These are phyloP conservation scores for Heterodera filipjevi DNA, from an alignment of 2,888 invertebrate genomes.

Conservation along the genomic window DNA sequence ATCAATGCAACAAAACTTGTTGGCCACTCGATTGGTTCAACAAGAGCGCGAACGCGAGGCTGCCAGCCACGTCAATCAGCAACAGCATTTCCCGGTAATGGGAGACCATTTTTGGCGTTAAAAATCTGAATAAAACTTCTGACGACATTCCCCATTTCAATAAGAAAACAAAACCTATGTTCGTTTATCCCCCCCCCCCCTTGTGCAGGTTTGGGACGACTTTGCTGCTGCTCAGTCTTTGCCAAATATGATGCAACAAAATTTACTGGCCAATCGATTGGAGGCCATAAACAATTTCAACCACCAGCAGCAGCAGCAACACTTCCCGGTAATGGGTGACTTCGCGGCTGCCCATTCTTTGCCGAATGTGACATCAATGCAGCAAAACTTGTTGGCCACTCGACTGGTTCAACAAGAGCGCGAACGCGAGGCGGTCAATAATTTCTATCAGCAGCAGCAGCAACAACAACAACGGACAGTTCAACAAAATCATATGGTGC, in stretches of 20 bases:
- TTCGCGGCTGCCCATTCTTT: slow-evolving; percentile 10
- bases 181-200: no score
- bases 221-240: slow-evolving; percentile 11
- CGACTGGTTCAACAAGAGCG: slow-evolving; percentile 33
- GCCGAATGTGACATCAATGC: slow-evolving; percentile 23
- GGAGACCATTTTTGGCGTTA: no score
- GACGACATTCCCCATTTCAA: no score
- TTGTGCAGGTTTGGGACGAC: no score
- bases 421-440: slow-evolving; percentile 29
- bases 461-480: slow-evolving; percentile 21
- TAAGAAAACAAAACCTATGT: no score
- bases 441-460: slow-evolving; percentile 35
- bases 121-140: no score
- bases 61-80: slow-evolving; percentile 30
- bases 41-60: slow-evolving; percentile 35
- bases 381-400: slow-evolving; percentile 27
- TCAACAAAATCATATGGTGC: slow-evolving; percentile 25
- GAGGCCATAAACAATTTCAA: slow-evolving; percentile 31
- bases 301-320: slow-evolving; percentile 27
- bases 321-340: neutral
- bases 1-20: slow-evolving; percentile 24
- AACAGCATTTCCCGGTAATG: neutral
- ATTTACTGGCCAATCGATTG: slow-evolving; percentile 27
- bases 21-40: slow-evolving; percentile 30
- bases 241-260: slow-evolving; percentile 25